Evolutionary conservation across 2,888 invertebrate genomes (phyloP).

Genomic region (Doris montereyensis): DNA sequence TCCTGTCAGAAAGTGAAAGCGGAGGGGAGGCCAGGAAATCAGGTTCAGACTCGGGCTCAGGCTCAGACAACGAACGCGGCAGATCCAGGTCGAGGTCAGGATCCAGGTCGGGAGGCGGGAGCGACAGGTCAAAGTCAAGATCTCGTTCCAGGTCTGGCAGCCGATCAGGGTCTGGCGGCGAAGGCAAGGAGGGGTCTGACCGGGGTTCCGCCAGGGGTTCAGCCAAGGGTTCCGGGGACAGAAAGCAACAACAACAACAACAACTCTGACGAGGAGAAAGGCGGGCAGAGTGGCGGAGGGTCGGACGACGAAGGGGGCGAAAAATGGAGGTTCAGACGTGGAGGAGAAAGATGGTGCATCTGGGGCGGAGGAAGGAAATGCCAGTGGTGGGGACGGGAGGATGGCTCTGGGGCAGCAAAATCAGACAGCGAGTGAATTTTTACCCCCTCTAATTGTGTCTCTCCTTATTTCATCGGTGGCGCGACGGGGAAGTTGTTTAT

Average conservation of each 20-base stretch:
- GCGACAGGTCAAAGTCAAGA: constrained; percentile 64
- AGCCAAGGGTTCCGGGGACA: too few relatives aligned
- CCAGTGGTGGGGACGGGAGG: constrained; percentile 44
- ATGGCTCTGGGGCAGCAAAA: constrained; percentile 42
- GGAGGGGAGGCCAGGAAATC: constrained; percentile 43
- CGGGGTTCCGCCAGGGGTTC: too few relatives aligned
- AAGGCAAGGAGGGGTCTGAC: too few relatives aligned
- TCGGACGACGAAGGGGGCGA: constrained; percentile 33
- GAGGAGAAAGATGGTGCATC: constrained; percentile 44
- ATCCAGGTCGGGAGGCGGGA: constrained; percentile 51
- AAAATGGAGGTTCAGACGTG: constrained; percentile 30
- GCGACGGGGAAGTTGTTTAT: too few relatives aligned
- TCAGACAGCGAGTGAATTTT: too few relatives aligned
- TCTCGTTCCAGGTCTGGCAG: constrained; percentile 68
- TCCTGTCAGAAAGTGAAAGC: constrained; percentile 66
- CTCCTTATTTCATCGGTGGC: too few relatives aligned
- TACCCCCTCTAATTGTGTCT: too few relatives aligned
- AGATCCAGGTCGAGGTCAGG: constrained; percentile 74
- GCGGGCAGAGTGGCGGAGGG: too few relatives aligned
- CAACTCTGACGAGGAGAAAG: too few relatives aligned
- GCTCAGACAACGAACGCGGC: constrained; percentile 56
- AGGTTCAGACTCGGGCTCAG: constrained; percentile 50
- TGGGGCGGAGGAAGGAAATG: constrained; percentile 43
- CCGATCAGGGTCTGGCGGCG: constrained; percentile 44
- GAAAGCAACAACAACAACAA: too few relatives aligned